These are phyloP conservation scores for Physella acuta DNA, from an alignment of 1,140 invertebrate genomes.

Conservation along the genomic window DNA sequence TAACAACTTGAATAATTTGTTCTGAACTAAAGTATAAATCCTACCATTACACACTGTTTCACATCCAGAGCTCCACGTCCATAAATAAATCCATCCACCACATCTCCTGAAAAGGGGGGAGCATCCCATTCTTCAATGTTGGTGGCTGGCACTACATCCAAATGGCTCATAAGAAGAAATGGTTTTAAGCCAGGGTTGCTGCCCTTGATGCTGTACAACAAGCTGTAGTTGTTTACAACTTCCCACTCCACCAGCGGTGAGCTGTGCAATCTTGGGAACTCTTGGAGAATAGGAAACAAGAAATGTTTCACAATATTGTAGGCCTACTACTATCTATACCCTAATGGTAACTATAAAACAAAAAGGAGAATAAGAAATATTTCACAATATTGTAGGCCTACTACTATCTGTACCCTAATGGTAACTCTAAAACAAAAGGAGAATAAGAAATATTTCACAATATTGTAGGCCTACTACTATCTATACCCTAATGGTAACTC, in stretches of 20 bases:
- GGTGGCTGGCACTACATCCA: constrained; percentile 66
- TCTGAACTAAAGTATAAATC: too few relatives aligned
- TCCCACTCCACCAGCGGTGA: constrained; percentile 58
- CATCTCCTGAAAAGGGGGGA: constrained; percentile 63
- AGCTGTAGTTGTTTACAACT: constrained; percentile 62
- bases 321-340: background rate
- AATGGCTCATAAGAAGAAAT: constrained; percentile 64
- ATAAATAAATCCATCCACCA: constrained; percentile 63
- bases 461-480: too few relatives aligned
- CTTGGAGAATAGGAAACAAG: constrained; percentile 39
- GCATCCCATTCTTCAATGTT: constrained; percentile 61
- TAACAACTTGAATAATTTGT: too few relatives aligned
- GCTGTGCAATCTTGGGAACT: constrained; percentile 60
- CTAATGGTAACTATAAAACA: too few relatives aligned
- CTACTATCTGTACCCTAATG: too few relatives aligned
- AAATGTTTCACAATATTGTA: background rate
- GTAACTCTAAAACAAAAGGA: too few relatives aligned
- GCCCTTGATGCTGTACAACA: constrained; percentile 61
- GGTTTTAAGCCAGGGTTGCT: constrained; percentile 58
- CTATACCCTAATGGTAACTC: too few relatives aligned
- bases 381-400: background rate
- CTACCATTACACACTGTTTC: constrained; percentile 64
- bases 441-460: too few relatives aligned
- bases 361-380: background rate
- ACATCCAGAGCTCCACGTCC: constrained; percentile 66